phyloP scores from a whole-genome alignment of 2,797 vertebrate species.

The Brachyrhaphis roseni region DNA sequence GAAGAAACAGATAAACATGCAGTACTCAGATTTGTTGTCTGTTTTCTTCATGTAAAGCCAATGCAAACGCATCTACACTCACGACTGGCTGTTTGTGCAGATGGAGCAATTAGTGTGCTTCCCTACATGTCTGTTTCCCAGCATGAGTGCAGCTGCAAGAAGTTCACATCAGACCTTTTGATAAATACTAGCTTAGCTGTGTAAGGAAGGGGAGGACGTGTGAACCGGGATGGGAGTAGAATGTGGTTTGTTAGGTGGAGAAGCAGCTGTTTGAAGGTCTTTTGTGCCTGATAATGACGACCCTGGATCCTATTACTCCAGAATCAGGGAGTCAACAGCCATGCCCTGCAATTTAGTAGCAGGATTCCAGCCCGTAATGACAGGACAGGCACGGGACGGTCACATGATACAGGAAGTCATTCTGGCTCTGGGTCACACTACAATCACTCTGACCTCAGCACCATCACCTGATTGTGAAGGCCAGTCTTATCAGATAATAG shows the following conservation, averaged over 20 bases:
- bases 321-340: conserved; percentile 67
- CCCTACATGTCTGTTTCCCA: conserved; percentile 38
- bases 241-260: conserved; percentile 55
- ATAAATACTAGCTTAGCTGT: conserved; percentile 67
- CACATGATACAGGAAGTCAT: conserved; percentile 64
- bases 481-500: background rate
- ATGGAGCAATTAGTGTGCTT: conserved; percentile 16
- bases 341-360: conserved; percentile 72
- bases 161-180: conserved; percentile 58
- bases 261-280: conserved; percentile 75
- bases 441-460: conserved; percentile 54
- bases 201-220: conserved; percentile 56
- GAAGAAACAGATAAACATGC: conserved; percentile 37
- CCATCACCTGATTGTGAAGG: background rate
- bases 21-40: conserved; percentile 6
- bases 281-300: conserved; percentile 75
- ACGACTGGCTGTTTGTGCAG: conserved; percentile 17
- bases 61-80: background rate
- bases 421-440: conserved; percentile 44
- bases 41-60: conserved; percentile 15
- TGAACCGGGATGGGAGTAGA: conserved; percentile 61
- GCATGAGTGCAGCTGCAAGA: conserved; percentile 51
- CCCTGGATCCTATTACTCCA: conserved; percentile 73
- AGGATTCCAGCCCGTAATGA: conserved; percentile 73
- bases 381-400: conserved; percentile 54